Conservation (phyloP, 2,113 vertebrate species). For the Spizaetus ornatus region DNA sequence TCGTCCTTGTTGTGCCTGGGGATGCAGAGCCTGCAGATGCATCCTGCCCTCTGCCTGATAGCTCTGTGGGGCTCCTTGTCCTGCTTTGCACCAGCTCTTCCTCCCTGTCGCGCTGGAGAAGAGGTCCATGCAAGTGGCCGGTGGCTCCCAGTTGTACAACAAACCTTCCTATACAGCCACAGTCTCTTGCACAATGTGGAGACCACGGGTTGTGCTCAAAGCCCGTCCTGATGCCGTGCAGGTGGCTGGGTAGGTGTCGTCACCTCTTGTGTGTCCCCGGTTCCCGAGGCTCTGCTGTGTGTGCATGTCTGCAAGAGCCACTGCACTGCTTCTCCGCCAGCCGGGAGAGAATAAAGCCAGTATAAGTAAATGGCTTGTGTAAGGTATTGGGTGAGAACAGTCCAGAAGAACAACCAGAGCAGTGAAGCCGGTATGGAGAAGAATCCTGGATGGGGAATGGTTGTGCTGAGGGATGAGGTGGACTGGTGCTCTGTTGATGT, state of each 20-base stretch:
- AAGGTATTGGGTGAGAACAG: neutral
- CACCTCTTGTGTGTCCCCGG: neutral
- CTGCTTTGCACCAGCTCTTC: neutral
- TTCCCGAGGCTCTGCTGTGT: neutral
- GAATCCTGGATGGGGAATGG: neutral
- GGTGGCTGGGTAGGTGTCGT: neutral
- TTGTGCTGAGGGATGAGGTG: neutral
- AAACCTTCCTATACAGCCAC: neutral
- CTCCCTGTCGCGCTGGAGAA: neutral
- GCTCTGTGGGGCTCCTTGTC: neutral
- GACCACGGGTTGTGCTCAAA: neutral
- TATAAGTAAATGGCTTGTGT: neutral
- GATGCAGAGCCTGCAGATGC: neutral
- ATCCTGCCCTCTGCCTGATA: neutral
- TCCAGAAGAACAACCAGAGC: neutral
- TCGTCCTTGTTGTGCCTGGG: neutral
- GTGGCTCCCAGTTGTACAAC: neutral
- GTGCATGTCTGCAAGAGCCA: neutral
- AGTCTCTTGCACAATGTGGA: neutral
- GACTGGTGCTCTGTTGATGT: neutral
- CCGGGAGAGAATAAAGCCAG: neutral
- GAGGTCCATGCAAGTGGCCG: neutral
- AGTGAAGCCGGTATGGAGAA: neutral
- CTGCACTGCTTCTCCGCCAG: neutral
- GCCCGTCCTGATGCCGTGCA: neutral